Evolutionary conservation across 2,888 invertebrate species (phyloP).

Genomic region (Drosophila ustulata): DNA sequence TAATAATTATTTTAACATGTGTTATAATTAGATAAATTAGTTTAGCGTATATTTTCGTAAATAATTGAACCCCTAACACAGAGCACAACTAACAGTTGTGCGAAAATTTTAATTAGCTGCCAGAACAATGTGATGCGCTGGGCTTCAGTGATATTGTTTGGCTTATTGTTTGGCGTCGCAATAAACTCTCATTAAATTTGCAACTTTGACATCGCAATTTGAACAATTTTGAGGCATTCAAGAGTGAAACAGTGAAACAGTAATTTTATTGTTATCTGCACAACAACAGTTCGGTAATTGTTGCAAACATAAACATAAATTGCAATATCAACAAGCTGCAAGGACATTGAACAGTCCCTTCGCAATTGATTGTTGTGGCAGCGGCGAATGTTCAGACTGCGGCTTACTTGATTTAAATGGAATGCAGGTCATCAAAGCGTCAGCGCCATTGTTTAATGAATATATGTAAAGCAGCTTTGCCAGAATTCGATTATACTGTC

Average conservation of each 20-base stretch:
- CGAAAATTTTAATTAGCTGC: too few relatives aligned
- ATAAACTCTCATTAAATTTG: too few relatives aligned
- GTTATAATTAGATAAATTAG: too few relatives aligned
- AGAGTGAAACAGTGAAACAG: background rate
- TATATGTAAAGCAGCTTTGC: conserved; percentile 4
- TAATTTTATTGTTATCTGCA: background rate
- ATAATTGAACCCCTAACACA: too few relatives aligned
- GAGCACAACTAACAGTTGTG: too few relatives aligned
- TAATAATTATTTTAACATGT: too few relatives aligned
- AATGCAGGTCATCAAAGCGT: background rate
- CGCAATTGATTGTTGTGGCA: background rate
- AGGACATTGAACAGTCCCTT: background rate
- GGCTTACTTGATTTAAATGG: background rate
- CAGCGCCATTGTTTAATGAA: conserved; percentile 2
- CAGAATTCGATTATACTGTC: background rate
- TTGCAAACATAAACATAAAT: background rate
- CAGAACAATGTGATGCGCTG: too few relatives aligned
- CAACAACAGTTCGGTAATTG: background rate
- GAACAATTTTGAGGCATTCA: background rate
- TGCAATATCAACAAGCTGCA: background rate
- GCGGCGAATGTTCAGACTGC: background rate
- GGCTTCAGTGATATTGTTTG: too few relatives aligned
- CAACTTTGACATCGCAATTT: background rate
- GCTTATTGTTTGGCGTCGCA: too few relatives aligned
- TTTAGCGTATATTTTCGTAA: too few relatives aligned